Base-by-base conservation (phyloP, 2,888 invertebrate species). In the Drosophila ezoana region DNA sequence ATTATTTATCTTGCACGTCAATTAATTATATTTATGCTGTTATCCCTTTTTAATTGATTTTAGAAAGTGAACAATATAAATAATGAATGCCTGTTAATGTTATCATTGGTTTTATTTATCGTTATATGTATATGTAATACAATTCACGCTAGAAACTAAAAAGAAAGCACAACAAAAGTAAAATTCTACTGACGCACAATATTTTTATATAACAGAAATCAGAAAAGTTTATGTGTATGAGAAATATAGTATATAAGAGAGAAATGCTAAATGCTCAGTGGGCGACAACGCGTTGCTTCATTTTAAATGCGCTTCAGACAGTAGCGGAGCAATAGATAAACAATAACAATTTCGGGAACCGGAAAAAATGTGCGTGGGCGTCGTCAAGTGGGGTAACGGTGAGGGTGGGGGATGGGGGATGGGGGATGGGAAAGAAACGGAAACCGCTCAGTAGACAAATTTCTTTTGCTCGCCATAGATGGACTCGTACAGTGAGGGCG, bases 401-500 rank as follows among this genome's bases (percentile, higher is more conserved):
- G 11, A n/a, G n/a, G n/a, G n/a, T n/a, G 20, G 37, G 20, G 40
- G 44, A 48, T 5, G 23, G 13, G 52, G 48, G 41, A 9, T 20
- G 20, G 10, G 52, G 14, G 11, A 4, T 3, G 32, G n/a, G 45
- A 54, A 4, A 5, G 37, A 16, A 49, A 54, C 40, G 53, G 54
- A 57, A 51, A 20, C 9, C 13, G 49, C 61, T 87, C 64, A 85
- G 60, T 79, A 71, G 61, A 85, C 73, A 48, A 86, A 87, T 73
- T 90, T 89, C 72, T 85, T 90, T 54, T 90, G 78, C 37, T 79
- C 81, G 58, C 87, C 92, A 91, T 96, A 97, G 63, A 97, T 92
- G 71, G 96, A 94, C 90, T 97, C 96, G 91, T 97, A 97, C 78
- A 97, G 93, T 16, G 96, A 95, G 79, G 95, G 94, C 3, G 97